These are phyloP conservation scores for Vireo altiloquus DNA, from an alignment of 2,113 vertebrate genomes.

Conservation along the genomic window DNA sequence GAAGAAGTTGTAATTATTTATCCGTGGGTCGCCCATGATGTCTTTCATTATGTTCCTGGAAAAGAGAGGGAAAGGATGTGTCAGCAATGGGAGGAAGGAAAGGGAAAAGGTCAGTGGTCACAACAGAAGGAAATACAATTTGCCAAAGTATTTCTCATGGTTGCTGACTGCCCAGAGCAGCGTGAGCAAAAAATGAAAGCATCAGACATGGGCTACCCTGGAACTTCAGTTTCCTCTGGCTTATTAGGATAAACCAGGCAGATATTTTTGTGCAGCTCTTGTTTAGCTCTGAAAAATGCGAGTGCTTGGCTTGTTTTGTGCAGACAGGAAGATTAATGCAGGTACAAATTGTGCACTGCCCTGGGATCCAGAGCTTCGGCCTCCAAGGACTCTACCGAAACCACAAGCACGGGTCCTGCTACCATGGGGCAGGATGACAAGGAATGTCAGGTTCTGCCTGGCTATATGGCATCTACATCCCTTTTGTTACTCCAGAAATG, in stretches of 20 bases:
- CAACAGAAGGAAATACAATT: not conserved
- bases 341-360: not conserved
- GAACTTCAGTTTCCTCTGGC: not conserved
- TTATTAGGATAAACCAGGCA: not conserved
- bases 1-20: constrained; percentile 65
- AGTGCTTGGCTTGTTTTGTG: not conserved
- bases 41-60: constrained; percentile 43
- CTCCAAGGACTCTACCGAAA: not conserved
- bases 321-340: not conserved
- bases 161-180: not conserved
- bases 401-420: fast-evolving
- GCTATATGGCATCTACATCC: not conserved
- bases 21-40: constrained; percentile 33
- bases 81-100: not conserved
- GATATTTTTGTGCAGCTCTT: not conserved
- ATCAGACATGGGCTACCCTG: not conserved
- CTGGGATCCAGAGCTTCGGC: not conserved
- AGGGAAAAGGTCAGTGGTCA: not conserved
- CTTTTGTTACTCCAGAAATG: not conserved
- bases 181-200: fast-evolving
- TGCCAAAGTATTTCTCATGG: not conserved
- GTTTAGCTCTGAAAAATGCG: not conserved
- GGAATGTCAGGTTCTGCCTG: fast-evolving
- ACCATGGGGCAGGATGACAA: not conserved
- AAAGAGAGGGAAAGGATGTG: not conserved